Conservation (phyloP, 1,140 invertebrate genomes). For the Ips nitidus region DNA sequence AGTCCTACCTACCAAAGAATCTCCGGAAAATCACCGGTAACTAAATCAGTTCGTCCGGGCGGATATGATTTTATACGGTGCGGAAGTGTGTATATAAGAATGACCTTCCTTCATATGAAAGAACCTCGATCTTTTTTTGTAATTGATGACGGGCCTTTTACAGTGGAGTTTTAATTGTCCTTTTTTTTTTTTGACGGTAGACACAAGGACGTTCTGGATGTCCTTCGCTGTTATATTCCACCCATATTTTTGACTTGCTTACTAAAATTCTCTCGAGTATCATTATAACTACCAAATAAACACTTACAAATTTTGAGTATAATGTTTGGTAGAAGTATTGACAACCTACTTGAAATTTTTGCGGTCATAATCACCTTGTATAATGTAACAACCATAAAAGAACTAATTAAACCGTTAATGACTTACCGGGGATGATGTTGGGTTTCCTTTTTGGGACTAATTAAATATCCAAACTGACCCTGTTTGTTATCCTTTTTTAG, state of each 20-base stretch:
- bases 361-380: not conserved
- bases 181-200: not conserved
- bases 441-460: not conserved
- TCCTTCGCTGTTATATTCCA: no score
- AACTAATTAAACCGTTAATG: not conserved
- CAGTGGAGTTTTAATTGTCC: conserved; percentile 11
- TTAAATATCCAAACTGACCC: not conserved
- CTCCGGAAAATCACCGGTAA: conserved; percentile 1
- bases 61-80: conserved; percentile 25
- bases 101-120: conserved; percentile 14
- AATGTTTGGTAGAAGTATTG: no score
- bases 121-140: conserved; percentile 27
- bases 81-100: conserved; percentile 24
- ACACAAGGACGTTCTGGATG: no score
- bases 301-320: no score
- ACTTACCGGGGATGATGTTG: not conserved
- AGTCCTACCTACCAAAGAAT: no score
- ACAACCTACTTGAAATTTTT: no score
- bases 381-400: conserved; percentile 1
- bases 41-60: conserved; percentile 20
- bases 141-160: conserved; percentile 21
- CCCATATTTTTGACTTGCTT: no score
- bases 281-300: no score
- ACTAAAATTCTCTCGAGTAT: no score
- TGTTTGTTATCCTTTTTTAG: not conserved